Conservation (phyloP, 2,797 vertebrate genomes). For the Anabacerthia variegaticeps region DNA sequence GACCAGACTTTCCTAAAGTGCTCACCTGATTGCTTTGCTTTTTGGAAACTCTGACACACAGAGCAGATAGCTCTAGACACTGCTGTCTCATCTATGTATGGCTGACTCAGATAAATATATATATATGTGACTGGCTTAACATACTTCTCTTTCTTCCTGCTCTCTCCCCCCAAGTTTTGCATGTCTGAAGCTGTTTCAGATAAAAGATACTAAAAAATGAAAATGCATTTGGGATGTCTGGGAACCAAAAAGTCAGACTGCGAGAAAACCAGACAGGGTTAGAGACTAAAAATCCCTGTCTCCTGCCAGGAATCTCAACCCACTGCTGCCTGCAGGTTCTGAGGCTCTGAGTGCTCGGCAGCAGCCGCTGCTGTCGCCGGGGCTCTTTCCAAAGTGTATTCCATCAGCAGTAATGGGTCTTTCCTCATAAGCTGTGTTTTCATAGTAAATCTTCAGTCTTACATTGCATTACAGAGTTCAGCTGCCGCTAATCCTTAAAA, state of each 20-base stretch:
- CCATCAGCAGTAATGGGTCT: constrained; percentile 52
- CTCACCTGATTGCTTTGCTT: not conserved
- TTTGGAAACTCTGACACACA: constrained; percentile 47
- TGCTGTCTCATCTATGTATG: constrained; percentile 31
- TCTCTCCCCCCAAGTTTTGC: constrained; percentile 19
- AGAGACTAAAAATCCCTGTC: constrained; percentile 44
- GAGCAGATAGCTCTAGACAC: not conserved
- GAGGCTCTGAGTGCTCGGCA: not conserved
- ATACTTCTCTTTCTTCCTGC: constrained; percentile 27
- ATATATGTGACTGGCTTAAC: not conserved
- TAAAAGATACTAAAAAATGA: constrained; percentile 50
- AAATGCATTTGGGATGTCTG: constrained; percentile 61
- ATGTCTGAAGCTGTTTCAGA: constrained; percentile 61
- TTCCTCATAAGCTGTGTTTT: constrained; percentile 49
- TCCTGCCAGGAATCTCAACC: constrained; percentile 48
- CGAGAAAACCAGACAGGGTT: constrained; percentile 44
- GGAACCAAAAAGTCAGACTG: constrained; percentile 40
- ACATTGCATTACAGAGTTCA: constrained; percentile 37
- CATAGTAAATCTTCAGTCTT: constrained; percentile 57
- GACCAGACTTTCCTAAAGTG: constrained; percentile 45
- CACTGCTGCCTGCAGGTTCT: not conserved
- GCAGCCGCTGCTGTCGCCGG: not conserved
- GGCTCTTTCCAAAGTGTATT: constrained; percentile 10
- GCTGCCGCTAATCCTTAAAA: constrained; percentile 25
- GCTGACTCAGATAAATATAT: constrained; percentile 50